phyloP scores from a whole-genome alignment of 2,888 invertebrate genomes.

The Pammene fasciana region DNA sequence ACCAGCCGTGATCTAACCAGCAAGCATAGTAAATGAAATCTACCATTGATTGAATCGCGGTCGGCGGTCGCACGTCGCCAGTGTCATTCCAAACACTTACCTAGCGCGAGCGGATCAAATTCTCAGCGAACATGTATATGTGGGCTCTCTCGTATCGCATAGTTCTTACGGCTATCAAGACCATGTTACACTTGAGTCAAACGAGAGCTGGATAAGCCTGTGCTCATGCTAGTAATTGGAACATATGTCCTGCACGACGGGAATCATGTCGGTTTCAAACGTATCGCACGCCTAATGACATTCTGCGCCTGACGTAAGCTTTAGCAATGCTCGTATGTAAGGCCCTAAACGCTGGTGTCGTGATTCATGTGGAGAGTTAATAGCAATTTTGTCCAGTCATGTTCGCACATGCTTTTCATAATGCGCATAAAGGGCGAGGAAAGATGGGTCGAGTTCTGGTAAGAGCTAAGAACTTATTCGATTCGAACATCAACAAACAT shows the following conservation, averaged over 20 bases:
- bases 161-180: neutral
- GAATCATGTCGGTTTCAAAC: constrained; percentile 13
- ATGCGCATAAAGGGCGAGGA: too few species aligned
- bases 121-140: neutral
- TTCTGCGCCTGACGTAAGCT: constrained; percentile 5
- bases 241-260: neutral
- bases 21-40: constrained; percentile 40
- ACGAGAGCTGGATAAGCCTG: neutral
- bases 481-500: too few species aligned
- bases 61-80: constrained; percentile 39
- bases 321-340: constrained; percentile 4
- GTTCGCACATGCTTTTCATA: neutral
- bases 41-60: constrained; percentile 47
- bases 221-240: neutral
- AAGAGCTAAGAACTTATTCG: too few species aligned
- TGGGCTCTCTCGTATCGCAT: neutral
- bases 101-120: neutral
- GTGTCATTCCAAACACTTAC: neutral
- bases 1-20: constrained; percentile 34
- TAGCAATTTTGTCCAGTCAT: neutral
- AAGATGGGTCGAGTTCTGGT: too few species aligned
- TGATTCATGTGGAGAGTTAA: neutral
- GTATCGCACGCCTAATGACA: constrained; percentile 9
- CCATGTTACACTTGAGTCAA: neutral
- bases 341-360: neutral